phyloP scores from a whole-genome alignment of 2,888 invertebrate species.

The Drosophila fungiperda region DNA sequence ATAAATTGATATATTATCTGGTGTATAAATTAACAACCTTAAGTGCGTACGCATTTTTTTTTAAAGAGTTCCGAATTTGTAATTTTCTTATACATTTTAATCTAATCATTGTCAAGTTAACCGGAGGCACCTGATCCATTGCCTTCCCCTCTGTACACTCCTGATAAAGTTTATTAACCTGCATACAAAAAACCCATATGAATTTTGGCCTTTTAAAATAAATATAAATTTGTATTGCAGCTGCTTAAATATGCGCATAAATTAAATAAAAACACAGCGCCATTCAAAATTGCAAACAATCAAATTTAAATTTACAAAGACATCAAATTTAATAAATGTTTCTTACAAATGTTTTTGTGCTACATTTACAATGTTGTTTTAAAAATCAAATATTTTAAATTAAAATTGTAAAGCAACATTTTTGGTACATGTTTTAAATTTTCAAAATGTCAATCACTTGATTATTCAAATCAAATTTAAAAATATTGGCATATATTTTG shows the following conservation, averaged over 20 bases:
- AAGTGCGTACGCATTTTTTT: background rate
- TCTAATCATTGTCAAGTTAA: background rate
- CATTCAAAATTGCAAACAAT: background rate
- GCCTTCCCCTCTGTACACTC: background rate
- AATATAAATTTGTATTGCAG: background rate
- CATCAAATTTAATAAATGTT: background rate
- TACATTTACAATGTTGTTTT: background rate
- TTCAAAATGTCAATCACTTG: background rate
- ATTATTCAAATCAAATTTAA: background rate
- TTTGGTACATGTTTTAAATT: too few relatives aligned
- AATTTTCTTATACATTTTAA: background rate
- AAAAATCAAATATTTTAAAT: background rate
- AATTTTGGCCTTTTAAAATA: background rate
- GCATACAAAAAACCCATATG: too few relatives aligned
- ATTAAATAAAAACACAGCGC: background rate
- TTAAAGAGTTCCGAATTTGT: background rate
- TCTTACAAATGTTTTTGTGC: background rate
- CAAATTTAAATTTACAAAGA: background rate
- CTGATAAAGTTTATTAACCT: background rate
- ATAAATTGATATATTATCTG: background rate
- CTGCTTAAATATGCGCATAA: background rate
- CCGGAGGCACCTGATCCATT: too few relatives aligned
- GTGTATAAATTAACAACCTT: background rate
- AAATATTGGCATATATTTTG: background rate
- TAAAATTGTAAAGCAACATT: background rate